A percentile compares a stretch with the other conserved stretches of the same genome.
Conservation (phyloP, 2,888 invertebrate species). For the Gasteruption jaculator region DNA sequence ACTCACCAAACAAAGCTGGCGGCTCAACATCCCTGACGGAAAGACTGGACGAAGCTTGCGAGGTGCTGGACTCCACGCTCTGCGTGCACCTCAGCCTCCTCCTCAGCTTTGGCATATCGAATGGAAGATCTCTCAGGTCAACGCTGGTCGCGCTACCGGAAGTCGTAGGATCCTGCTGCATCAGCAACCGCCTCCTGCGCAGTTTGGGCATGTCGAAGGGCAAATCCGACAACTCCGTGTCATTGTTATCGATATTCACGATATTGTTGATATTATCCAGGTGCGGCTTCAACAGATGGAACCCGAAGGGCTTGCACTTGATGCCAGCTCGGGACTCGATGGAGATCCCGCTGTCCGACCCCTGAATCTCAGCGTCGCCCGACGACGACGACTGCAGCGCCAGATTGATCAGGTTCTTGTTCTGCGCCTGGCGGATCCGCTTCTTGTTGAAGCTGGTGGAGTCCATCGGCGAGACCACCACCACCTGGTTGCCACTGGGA, state of each 20-base stretch:
- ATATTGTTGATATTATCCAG: constrained; percentile 51
- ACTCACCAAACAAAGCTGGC: constrained; percentile 55
- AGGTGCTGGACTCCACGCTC: constrained; percentile 69
- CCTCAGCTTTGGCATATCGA: constrained; percentile 87
- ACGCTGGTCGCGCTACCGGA: constrained; percentile 70
- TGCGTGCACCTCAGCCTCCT: constrained; percentile 64
- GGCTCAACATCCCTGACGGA: constrained; percentile 72
- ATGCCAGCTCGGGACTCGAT: constrained; percentile 77
- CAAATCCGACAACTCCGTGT: constrained; percentile 70
- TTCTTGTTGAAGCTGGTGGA: constrained; percentile 57
- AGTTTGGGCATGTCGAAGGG: constrained; percentile 90
- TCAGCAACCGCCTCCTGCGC: constrained; percentile 62
- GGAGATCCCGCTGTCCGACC: constrained; percentile 85
- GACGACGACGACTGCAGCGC: constrained; percentile 63
- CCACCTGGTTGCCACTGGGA: constrained; percentile 37
- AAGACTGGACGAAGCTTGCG: constrained; percentile 78
- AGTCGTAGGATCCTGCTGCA: constrained; percentile 67
- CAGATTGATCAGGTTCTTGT: constrained; percentile 70
- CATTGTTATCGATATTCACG: constrained; percentile 45
- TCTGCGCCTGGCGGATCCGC: constrained; percentile 67
- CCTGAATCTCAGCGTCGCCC: constrained; percentile 73
- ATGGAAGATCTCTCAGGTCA: constrained; percentile 78
- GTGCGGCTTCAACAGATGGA: constrained; percentile 56
- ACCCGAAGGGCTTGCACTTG: constrained; percentile 64
- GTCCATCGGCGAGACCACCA: constrained; percentile 40